Evolutionary conservation across 2,888 invertebrate species (phyloP).

Genomic region (Acanthacorydalis orientalis): DNA sequence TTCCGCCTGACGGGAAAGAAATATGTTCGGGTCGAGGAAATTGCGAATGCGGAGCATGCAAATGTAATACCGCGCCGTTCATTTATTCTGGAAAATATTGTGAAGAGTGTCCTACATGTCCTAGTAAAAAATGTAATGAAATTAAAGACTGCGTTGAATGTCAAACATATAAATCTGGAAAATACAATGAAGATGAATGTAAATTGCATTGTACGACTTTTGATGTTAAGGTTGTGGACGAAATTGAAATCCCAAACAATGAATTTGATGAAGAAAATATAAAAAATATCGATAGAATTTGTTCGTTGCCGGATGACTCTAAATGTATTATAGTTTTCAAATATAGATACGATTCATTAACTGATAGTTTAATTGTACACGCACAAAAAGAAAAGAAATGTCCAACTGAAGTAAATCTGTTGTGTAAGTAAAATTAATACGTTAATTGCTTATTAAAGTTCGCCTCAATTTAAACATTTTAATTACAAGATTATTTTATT

Average conservation of each 20-base stretch:
- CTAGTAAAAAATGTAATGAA: conserved; percentile 2
- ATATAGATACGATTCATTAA: conserved; percentile 23
- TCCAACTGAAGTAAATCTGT: conserved; percentile 25
- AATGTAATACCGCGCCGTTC: conserved; percentile 2
- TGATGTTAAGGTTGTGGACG: conserved; percentile 20
- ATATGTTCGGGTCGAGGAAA: conserved; percentile 45
- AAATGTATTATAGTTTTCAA: conserved; percentile 30
- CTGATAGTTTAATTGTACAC: conserved; percentile 20
- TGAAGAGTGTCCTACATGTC: conserved; percentile 25
- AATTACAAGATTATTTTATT: too few species aligned
- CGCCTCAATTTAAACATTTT: too few species aligned
- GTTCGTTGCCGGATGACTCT: conserved; percentile 24
- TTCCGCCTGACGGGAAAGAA: conserved; percentile 26
- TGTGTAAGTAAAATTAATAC: conserved; percentile 19
- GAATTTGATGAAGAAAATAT: conserved; percentile 15
- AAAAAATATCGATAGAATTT: conserved; percentile 21
- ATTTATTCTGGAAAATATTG: conserved; percentile 34
- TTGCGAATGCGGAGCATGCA: conserved; percentile 53
- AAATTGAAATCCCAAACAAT: conserved; percentile 15
- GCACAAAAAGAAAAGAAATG: conserved; percentile 28
- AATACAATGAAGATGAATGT: conserved; percentile 18
- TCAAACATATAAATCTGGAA: conserved; percentile 29
- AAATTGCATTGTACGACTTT: conserved; percentile 17
- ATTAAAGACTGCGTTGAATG: conserved; percentile 41
- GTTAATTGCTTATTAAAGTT: too few species aligned